Base-by-base conservation (phyloP, 2,888 invertebrate genomes). In the Branchellion lobata region DNA sequence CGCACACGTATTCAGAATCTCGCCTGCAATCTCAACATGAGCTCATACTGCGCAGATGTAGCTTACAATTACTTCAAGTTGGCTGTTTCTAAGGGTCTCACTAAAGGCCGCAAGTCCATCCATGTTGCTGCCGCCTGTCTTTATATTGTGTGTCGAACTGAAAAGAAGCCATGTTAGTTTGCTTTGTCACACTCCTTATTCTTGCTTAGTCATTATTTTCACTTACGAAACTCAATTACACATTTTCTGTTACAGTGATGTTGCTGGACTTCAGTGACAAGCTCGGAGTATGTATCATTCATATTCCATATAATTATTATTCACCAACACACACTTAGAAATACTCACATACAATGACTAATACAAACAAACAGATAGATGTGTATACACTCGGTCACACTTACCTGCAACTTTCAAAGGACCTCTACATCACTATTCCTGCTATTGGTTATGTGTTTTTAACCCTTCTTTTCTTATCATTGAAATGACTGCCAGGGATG, bases 261-360 rank as follows among this genome's bases (percentile, higher is more conserved):
- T 90, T 98, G 78, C 93, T 99, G 85, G 98, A 99, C 87, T 95
- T 98, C 83, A 96, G 96, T 88, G 98, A 98, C 89, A 92, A 95
- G n/a, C 91, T 96, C 31, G 93, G 96, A 90, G 94, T 96, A 81
- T 82, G 85, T n/a, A n/a, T n/a, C n/a, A n/a, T n/a, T n/a, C n/a
- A n/a, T n/a, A n/a, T n/a, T n/a, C n/a, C n/a, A n/a, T n/a, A n/a
- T n/a, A n/a, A n/a, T n/a, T n/a, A n/a, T n/a, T n/a, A n/a, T n/a
- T n/a, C n/a, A 11, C 24, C 3, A 24, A 65, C 65, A 27, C 29
- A 27, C 61, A 24, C 61, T 14, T n/a, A 57, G 11, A 57, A 5
- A 57, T n/a, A 57, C 61, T 14, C 21, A 57, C 61, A 57, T n/a
- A 57, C 85, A n/a, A n/a, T n/a, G n/a, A n/a, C n/a, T n/a, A n/a